Evolutionary conservation across 2,888 invertebrate genomes (phyloP), one percentile per base, ranked within the genome.

Genomic region (Protonemura montana): DNA sequence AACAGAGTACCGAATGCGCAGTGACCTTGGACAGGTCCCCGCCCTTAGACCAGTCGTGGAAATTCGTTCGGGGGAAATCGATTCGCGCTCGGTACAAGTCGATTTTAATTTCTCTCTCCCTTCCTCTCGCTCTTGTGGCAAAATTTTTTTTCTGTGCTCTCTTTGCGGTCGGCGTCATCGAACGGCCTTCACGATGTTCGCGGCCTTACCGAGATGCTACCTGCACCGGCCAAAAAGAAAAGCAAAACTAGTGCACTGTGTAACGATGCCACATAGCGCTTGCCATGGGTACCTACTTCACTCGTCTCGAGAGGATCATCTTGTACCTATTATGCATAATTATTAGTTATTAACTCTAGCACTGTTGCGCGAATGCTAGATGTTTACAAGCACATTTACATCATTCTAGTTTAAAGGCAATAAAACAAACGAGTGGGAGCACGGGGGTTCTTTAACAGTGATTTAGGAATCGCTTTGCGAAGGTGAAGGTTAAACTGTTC

Each of bases 101-200:
- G 59, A 10, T 59, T 59, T 59, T 59, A 10, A 16, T 21, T 10
- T 59, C 59, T 59, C 21, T 59, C 21, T 21, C 16, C 21, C 59
- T 10, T 59, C 59, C 13, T 59, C 59, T 59, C 59, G 35, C 35
- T 35, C 35, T 35, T 3, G 5, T 35, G 35, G 35, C 35, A n/a
- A n/a, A n/a, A n/a, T n/a, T n/a, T 35, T 3, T 35, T 35, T 35
- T 35, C 10, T 35, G 35, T 10, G 5, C 35, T 3, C 35, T 35
- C 35, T 35, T 3, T 35, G 35, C 35, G 59, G 59, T 2, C 5
- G 76, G 84, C 29, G 84, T 84, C 84, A 84, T 84, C 29, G 84
- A 84, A 59, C 84, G 84, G 16, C 84, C 84, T 84, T 84, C 84
- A 84, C 84, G 84, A 59, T 84, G 28, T 29, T 26, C 84, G 26